phyloP scores from a whole-genome alignment of 2,888 invertebrate species.

The Thelaira solivaga region DNA sequence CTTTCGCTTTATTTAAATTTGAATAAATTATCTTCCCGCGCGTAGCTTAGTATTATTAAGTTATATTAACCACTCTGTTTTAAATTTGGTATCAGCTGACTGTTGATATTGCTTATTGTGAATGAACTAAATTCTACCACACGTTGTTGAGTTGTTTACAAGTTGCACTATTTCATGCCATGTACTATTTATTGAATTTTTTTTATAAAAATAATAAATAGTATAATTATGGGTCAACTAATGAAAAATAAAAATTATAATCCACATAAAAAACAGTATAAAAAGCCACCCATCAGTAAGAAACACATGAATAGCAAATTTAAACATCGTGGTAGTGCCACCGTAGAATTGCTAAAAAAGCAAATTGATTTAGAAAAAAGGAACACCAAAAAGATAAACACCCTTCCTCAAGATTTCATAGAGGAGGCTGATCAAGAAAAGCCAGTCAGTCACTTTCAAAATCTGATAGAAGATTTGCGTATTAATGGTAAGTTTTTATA shows the following conservation, averaged over 20 bases:
- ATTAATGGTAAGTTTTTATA: constrained; percentile 25
- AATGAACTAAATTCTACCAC: not conserved
- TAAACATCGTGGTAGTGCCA: constrained; percentile 56
- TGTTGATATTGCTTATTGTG: not conserved
- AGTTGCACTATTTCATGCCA: no score
- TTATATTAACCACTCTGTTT: not conserved
- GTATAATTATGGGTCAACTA: constrained; percentile 38
- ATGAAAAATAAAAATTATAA: constrained; percentile 46
- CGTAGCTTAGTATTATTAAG: no score
- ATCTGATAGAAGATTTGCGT: constrained; percentile 42
- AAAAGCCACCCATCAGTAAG: constrained; percentile 46
- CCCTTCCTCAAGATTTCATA: not conserved
- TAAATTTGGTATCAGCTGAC: rapidly evolving
- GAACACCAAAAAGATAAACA: constrained; percentile 1
- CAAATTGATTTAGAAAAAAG: constrained; percentile 55
- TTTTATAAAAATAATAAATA: not conserved
- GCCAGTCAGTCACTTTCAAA: constrained; percentile 37
- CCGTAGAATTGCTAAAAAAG: constrained; percentile 46
- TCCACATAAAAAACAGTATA: constrained; percentile 51
- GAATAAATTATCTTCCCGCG: no score
- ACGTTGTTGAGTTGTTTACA: constrained; percentile 44
- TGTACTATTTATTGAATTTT: not conserved
- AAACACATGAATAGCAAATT: constrained; percentile 53
- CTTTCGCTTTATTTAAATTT: no score
- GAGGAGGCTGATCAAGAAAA: constrained; percentile 21